A percentile compares a stretch with the other conserved stretches of the same genome.
Conservation (phyloP, 2,113 vertebrate genomes). For the Sorex fumeus region DNA sequence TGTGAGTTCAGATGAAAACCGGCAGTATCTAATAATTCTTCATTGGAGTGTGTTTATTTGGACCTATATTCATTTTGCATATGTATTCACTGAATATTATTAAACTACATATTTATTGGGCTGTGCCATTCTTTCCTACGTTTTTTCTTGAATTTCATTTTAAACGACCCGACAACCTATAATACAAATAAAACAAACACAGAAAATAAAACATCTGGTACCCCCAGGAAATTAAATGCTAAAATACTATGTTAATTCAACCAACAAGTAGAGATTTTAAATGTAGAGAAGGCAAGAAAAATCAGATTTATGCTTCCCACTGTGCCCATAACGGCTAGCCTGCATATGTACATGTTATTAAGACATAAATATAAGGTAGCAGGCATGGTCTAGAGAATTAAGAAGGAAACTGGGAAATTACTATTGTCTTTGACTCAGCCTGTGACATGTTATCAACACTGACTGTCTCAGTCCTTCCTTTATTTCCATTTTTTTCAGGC, state of each 20-base stretch:
- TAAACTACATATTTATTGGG: constrained; percentile 68
- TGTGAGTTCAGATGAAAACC: neutral
- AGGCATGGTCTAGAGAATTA: constrained; percentile 50
- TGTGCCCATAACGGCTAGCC: constrained; percentile 62
- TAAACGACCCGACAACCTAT: constrained; percentile 48
- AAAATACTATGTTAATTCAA: constrained; percentile 79
- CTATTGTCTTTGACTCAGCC: neutral
- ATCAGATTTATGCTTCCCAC: constrained; percentile 77
- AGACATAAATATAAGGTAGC: constrained; percentile 77
- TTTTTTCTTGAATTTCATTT: constrained; percentile 65
- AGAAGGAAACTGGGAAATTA: constrained; percentile 46
- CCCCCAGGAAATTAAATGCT: constrained; percentile 75
- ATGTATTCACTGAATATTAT: constrained; percentile 55
- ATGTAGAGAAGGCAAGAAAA: constrained; percentile 72
- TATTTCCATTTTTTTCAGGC: neutral
- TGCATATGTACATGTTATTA: constrained; percentile 72
- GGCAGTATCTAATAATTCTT: neutral
- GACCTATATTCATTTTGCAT: neutral
- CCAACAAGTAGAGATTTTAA: constrained; percentile 66
- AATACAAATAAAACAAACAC: constrained; percentile 70
- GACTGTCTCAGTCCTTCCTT: neutral
- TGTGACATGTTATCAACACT: neutral
- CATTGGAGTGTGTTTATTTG: constrained; percentile 8
- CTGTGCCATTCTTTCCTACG: constrained; percentile 40
- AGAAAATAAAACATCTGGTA: constrained; percentile 74